Conservation (phyloP, 2,113 vertebrate genomes). For the Festucalex cinctus region DNA sequence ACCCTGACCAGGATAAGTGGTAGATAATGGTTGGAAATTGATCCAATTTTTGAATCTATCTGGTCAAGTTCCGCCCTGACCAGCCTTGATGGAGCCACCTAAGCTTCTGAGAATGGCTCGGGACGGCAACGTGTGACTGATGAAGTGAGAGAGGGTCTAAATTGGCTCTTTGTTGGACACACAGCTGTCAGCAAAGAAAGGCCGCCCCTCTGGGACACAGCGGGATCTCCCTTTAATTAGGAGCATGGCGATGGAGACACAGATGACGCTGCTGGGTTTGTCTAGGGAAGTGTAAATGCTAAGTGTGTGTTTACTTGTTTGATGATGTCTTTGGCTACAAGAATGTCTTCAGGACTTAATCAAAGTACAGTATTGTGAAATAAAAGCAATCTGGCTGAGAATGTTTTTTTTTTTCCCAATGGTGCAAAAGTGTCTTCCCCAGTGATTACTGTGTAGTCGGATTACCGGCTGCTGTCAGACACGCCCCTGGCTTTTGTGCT, state of each 20-base stretch:
- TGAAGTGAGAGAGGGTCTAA: slow-evolving; percentile 56
- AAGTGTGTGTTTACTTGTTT: neutral
- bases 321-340: slow-evolving; percentile 3
- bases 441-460: slow-evolving; percentile 53
- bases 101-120: slow-evolving; percentile 28
- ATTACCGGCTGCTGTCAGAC: slow-evolving; percentile 64
- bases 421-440: slow-evolving; percentile 28
- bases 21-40: no score
- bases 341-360: slow-evolving; percentile 13
- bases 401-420: slow-evolving; percentile 25
- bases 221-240: slow-evolving; percentile 64
- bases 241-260: slow-evolving; percentile 49
- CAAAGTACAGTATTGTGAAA: neutral
- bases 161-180: slow-evolving; percentile 68
- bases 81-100: neutral
- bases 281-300: slow-evolving; percentile 19
- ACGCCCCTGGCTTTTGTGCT: slow-evolving; percentile 31
- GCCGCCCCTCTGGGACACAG: slow-evolving; percentile 52
- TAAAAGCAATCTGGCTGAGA: neutral
- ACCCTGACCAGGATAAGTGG: no score
- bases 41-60: neutral
- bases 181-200: slow-evolving; percentile 69
- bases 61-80: slow-evolving; percentile 1
- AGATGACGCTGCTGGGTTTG: slow-evolving; percentile 40
- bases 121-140: slow-evolving; percentile 58